Base-by-base conservation (phyloP, 1,140 invertebrate genomes). In the Drosophila takahashii region DNA sequence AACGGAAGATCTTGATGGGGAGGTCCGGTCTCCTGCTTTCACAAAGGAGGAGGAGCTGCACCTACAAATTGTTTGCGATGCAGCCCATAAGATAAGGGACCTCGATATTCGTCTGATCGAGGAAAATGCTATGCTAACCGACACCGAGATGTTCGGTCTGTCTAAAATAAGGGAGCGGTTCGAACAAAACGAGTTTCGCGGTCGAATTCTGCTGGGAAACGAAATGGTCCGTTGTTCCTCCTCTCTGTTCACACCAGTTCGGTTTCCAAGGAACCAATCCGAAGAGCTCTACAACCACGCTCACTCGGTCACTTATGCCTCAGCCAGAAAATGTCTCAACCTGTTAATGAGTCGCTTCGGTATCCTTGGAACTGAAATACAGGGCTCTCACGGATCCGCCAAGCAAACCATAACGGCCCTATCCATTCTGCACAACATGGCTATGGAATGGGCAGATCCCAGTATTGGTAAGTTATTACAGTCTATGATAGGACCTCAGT, bases 121-220 rank as follows among this genome's bases (percentile, higher is more conserved):
- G 1, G 74, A 90, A 27, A 51, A 72, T 7, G 53, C 73, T 11
- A 18, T 53, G 4, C 51, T 53, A 13, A 69, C 75, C 13, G 58
- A 72, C 11, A 47, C 53, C 1, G 84, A 91, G 13, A 59, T 91
- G 16, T 91, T 86, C n/a, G 41, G 67, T 5, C 48, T 83, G 22
- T 83, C 84, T 0, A 59, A 77, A 27, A 91, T 91, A 42, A 91
- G 73, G 32, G 89, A 91, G 18, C 81, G 89, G 0, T 91, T 91
- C 9, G 89, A 91, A 22, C 89, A 91, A 26, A 91, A 91, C 52
- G 89, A 91, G 53, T 91, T 91, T 53, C 89, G 89, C 32, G 89
- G 89, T 9, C 84, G 89, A 4, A 77, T 91, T 41, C 47, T 91
- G 15, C 48, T 91, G 11, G 89, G 89, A 2, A 85, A 77, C 37